Percentiles rank a stretch among this genome's conserved stretches.
Evolutionary conservation across 1,140 invertebrate genomes (phyloP).

Genomic region (Steinernema khuongi): DNA sequence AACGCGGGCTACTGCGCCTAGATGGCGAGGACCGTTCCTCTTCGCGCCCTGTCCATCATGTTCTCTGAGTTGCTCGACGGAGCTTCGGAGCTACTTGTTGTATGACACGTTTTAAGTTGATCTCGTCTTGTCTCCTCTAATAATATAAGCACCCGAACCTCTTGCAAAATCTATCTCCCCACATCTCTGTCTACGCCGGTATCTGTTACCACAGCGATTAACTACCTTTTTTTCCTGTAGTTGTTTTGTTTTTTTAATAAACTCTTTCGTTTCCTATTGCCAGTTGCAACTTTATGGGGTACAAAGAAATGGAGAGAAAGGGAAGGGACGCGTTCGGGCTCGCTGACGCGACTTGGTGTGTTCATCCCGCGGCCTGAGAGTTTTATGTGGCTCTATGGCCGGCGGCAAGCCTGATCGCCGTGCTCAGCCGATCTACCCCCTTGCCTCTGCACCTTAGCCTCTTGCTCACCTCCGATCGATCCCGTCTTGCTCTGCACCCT

Average conservation of each 20-base stretch:
- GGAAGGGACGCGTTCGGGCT: background rate
- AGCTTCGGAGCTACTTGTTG: no score
- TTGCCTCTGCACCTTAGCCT: background rate
- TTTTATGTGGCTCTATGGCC: background rate
- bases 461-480: conserved; percentile 9
- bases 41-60: no score
- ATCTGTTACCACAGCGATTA: no score
- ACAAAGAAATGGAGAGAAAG: background rate
- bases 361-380: background rate
- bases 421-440: background rate
- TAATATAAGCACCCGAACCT: no score
- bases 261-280: background rate
- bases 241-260: background rate
- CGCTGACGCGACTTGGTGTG: background rate
- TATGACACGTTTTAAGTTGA: no score
- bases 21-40: no score
- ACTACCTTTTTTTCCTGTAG: no score
- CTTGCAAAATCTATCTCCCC: no score
- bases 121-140: no score
- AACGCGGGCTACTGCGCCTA: background rate
- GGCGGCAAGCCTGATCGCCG: conserved; percentile 6
- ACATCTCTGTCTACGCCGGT: no score
- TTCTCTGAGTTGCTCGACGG: no score
- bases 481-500: conserved; percentile 5
- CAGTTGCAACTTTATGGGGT: background rate